These are phyloP conservation scores for Brachirus orientalis DNA, from an alignment of 2,113 vertebrate genomes.

Conservation along the genomic window DNA sequence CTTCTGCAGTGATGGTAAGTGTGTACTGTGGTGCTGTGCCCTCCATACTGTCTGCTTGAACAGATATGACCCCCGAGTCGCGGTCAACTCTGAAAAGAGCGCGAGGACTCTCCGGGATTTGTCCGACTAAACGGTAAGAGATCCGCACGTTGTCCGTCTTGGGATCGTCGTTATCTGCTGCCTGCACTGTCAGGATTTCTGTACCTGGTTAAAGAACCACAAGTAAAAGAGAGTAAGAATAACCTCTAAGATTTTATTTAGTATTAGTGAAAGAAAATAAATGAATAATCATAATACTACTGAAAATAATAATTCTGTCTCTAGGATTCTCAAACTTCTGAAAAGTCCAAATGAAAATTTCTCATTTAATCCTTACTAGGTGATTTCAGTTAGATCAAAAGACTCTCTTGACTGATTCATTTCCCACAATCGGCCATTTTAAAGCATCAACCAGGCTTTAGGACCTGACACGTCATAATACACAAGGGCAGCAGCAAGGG, in stretches of 20 bases:
- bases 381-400: slow-evolving; percentile 62
- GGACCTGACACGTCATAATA: slow-evolving; percentile 44
- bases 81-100: slow-evolving; percentile 80
- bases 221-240: not conserved
- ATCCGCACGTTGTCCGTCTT: slow-evolving; percentile 81
- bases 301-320: too few species aligned
- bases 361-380: slow-evolving; percentile 45
- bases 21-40: slow-evolving; percentile 73
- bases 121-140: slow-evolving; percentile 74
- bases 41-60: slow-evolving; percentile 76
- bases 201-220: slow-evolving; percentile 69
- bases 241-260: not conserved
- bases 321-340: too few species aligned
- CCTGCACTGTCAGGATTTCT: slow-evolving; percentile 80
- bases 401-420: slow-evolving; percentile 52
- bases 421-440: slow-evolving; percentile 52
- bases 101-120: slow-evolving; percentile 81
- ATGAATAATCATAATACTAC: too few species aligned
- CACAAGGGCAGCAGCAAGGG: slow-evolving; percentile 11
- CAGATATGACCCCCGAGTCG: slow-evolving; percentile 74
- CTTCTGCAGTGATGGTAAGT: slow-evolving; percentile 79
- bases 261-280: too few species aligned
- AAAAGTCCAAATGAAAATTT: too few species aligned
- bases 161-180: slow-evolving; percentile 83
- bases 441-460: slow-evolving; percentile 65